phyloP scores from a whole-genome alignment of 2,113 vertebrate species.

The Cathartes aura region DNA sequence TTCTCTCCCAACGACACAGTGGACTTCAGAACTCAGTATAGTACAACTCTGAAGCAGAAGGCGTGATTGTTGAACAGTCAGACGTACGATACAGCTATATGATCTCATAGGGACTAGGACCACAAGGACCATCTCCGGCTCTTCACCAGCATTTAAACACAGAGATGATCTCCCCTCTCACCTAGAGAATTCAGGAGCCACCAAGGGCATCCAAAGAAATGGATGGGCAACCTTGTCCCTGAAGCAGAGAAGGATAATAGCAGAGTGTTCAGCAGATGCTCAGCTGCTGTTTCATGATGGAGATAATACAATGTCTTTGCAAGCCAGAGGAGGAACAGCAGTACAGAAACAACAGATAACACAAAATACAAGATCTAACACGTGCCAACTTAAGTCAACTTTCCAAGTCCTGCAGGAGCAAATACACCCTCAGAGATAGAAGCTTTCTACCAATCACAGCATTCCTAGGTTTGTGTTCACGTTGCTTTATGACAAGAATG shows the following conservation, averaged over 20 bases:
- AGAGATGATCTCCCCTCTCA: neutral
- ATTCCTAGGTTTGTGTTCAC: neutral
- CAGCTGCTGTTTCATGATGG: neutral
- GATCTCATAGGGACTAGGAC: neutral
- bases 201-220: neutral
- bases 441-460: neutral
- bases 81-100: neutral
- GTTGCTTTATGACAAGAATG: neutral
- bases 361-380: neutral
- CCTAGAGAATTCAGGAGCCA: neutral
- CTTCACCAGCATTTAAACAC: neutral
- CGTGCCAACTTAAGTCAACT: neutral
- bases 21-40: neutral
- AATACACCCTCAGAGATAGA: neutral
- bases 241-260: neutral
- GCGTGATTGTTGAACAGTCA: neutral
- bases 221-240: neutral
- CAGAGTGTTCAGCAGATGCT: neutral
- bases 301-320: neutral
- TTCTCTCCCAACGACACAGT: neutral
- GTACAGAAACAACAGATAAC: neutral
- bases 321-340: neutral
- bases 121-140: neutral
- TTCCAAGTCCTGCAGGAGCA: neutral
- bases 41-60: neutral